These are phyloP conservation scores for Sceloporus undulatus DNA, from an alignment of 2,113 vertebrate species.

Conservation along the genomic window DNA sequence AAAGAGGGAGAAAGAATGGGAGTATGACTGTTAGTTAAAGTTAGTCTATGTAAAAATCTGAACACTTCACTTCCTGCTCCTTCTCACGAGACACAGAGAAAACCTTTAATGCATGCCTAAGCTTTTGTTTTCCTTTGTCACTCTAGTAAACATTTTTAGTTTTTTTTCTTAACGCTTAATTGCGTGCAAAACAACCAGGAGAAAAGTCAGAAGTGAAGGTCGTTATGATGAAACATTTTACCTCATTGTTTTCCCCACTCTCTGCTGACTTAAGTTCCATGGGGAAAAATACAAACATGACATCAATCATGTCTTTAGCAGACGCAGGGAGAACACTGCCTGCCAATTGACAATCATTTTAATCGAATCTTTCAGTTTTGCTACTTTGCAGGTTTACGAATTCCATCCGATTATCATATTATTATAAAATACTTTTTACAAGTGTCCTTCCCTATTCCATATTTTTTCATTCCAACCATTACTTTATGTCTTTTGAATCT, in stretches of 20 bases:
- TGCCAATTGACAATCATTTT: constrained; percentile 5
- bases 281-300: constrained; percentile 1
- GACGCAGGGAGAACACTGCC: neutral
- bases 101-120: neutral
- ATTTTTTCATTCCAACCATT: neutral
- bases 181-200: neutral
- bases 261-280: neutral
- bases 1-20: too few relatives aligned
- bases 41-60: too few relatives aligned
- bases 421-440: neutral
- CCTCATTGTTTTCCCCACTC: constrained; percentile 5
- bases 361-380: neutral
- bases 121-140: neutral
- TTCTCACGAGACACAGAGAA: too few relatives aligned
- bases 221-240: too few relatives aligned
- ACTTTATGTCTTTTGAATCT: neutral
- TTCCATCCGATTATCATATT: constrained; percentile 16
- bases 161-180: constrained; percentile 9
- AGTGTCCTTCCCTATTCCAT: neutral
- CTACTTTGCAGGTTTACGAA: neutral
- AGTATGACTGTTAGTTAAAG: too few relatives aligned
- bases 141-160: neutral
- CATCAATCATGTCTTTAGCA: neutral
- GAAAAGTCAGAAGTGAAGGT: too few relatives aligned
- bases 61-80: too few relatives aligned